Base-by-base conservation (phyloP, 1,140 invertebrate genomes). In the Phymastichus coffea region DNA sequence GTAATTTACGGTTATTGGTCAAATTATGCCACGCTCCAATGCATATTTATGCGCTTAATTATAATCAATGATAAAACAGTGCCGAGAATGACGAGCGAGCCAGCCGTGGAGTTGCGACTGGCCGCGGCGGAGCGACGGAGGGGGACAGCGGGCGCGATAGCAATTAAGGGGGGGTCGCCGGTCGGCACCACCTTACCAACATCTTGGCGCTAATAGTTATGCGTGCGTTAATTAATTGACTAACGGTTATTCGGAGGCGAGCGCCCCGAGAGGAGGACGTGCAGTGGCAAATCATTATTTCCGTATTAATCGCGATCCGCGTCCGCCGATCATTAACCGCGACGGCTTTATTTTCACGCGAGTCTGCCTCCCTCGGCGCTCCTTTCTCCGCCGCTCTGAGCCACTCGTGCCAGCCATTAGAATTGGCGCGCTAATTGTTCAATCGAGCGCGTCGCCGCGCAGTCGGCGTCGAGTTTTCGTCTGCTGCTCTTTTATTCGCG, bases 1-100 rank as follows among this genome's bases (percentile, higher is more conserved):
- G 72, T 79, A 77, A 78, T 80, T 79, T 78, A 78, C 75, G 77
- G 75, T 79, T 78, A 78, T 79, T 79, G 77, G 75, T 73, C 76
- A 74, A 78, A 80, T 80, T 78, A 78, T 77, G 73, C 75, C 70
- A 77, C 73, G 77, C 69, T 74, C 71, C 68, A 74, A 80, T 78
- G 75, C 75, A 79, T 79, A 78, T 80, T 80, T 79, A 77, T 78
- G 75, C 70, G 72, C 71, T 77, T 77, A 79, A 79, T 78, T 78
- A 77, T 79, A 78, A 78, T 79, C 78, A 74, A 78, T 76, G 78
- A 74, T 76, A 78, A 78, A 79, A 78, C 73, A 70, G 66, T 65
- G 72, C 71, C 70, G 72, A 72, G 68, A 73, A 75, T 74, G 75
- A 70, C 69, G 72, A 70, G 73, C 68, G 66, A 66, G 52, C 66